Base-by-base conservation (phyloP, 1,140 invertebrate genomes). In the Heliconius eleuchia region DNA sequence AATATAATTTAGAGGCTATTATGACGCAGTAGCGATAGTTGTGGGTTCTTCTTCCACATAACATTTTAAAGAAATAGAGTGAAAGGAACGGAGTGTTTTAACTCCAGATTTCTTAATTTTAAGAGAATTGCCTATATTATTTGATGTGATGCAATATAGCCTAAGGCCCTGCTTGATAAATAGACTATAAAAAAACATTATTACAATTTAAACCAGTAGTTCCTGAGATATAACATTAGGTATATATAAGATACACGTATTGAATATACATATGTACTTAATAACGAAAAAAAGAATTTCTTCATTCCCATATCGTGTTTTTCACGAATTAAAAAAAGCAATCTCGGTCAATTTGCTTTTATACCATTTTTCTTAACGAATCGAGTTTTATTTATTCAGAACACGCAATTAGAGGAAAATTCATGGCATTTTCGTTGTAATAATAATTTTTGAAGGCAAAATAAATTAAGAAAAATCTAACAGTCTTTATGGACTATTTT, bases 391-490 rank as follows among this genome's bases (percentile, higher is more conserved):
- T 66, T 66, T 66, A 66, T 66, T 66, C 60, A 66, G 60, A 30
- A 5, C 60, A 66, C 60, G 60, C 60, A 66, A 66, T 66, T 66
- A 66, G 60, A 66, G 60, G 27, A 66, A 30, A 66, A 66, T 66
- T 66, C 60, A 66, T 66, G 27, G n/a, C 60, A 2, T 23, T 66
- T 8, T 13, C 60, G 27, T 66, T 66, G 11, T 66, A 60, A 60
- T 66, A 66, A 66, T 66, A 66, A 66, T 66, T 66, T 66, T 66
- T 66, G 60, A 16, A 30, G 60, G 60, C 23, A 66, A 66, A 66
- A 66, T 66, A 66, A 66, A 66, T 30, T 66, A 66, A 27, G 60
- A 60, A 60, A 60, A 60, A 60, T 60, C 8, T 60, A 60, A 60
- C 8, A 1, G 19, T 23, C 2, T 57, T 46, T 19, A 19, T 19